These are phyloP conservation scores for Crocodylus rhombifer DNA, from an alignment of 2,797 vertebrate genomes.

Conservation along the genomic window DNA sequence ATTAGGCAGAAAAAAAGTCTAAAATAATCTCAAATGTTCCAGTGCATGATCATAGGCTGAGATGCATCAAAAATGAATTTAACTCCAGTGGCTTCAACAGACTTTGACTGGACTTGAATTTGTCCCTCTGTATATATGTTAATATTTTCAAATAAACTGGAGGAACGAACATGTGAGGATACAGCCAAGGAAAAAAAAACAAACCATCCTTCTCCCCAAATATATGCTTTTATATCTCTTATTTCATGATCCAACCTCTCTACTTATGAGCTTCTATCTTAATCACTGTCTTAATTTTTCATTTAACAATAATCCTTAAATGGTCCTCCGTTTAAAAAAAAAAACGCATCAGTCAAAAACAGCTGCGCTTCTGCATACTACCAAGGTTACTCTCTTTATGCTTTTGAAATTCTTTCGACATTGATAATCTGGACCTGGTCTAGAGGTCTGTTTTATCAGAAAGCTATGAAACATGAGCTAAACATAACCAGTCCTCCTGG, in stretches of 20 bases:
- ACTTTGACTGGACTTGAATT: background rate
- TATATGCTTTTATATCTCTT: background rate
- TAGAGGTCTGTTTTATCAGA: constrained; percentile 59
- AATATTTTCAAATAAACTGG: background rate
- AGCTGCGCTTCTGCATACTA: background rate
- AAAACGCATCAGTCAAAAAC: background rate
- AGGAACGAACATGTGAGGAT: background rate
- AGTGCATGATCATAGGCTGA: background rate
- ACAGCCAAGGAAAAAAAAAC: background rate
- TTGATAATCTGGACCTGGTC: constrained; percentile 44
- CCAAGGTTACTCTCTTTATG: background rate
- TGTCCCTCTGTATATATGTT: background rate
- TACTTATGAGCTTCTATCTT: background rate
- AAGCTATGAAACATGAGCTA: constrained; percentile 59
- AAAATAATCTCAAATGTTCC: background rate
- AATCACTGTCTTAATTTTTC: background rate
- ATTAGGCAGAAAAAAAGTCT: background rate
- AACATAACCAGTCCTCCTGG: constrained; percentile 64
- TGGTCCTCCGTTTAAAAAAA: background rate
- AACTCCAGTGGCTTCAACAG: background rate
- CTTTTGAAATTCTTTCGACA: constrained; percentile 37
- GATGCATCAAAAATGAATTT: background rate
- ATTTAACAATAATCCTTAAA: background rate
- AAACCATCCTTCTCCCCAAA: background rate
- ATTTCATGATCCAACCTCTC: background rate